Conservation (phyloP, 1,140 invertebrate species). For the Calephelis nemesis region DNA sequence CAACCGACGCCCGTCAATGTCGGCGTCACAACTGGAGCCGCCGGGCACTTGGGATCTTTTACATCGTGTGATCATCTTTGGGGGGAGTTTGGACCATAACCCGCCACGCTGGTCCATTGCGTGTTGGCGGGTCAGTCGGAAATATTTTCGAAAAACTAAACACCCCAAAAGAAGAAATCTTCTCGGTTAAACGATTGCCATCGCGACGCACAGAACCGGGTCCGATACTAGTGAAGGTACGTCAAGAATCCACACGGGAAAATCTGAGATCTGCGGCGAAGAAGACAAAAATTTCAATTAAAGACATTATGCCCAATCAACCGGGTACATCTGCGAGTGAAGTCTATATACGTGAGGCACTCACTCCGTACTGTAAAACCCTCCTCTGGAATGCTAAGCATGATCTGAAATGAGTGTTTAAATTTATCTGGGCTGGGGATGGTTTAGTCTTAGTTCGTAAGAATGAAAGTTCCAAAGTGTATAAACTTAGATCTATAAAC, state of each 20-base stretch:
- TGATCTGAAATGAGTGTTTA: conserved; percentile 22
- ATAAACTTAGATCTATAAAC: too few relatives aligned
- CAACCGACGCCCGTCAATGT: too few relatives aligned
- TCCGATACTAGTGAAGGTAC: conserved; percentile 3
- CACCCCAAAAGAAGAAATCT: conserved; percentile 12
- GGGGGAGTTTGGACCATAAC: too few relatives aligned
- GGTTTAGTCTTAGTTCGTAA: too few relatives aligned
- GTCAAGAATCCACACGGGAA: neutral
- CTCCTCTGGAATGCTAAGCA: too few relatives aligned
- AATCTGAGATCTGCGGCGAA: neutral
- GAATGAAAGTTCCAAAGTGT: too few relatives aligned
- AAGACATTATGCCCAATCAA: neutral
- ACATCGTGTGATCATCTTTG: too few relatives aligned
- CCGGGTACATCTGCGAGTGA: conserved; percentile 1
- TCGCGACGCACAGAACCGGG: neutral
- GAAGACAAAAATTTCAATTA: neutral
- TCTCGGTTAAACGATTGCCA: conserved; percentile 17
- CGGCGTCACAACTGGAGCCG: too few relatives aligned
- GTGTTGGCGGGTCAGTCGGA: too few relatives aligned
- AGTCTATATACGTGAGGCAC: conserved; percentile 25
- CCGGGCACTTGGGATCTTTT: too few relatives aligned
- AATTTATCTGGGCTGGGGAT: conserved; percentile 26
- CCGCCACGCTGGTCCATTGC: too few relatives aligned
- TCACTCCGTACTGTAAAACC: conserved; percentile 25
- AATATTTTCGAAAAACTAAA: conserved; percentile 23